Conservation (phyloP, 2,113 vertebrate species). For the Mustela lutreola region DNA sequence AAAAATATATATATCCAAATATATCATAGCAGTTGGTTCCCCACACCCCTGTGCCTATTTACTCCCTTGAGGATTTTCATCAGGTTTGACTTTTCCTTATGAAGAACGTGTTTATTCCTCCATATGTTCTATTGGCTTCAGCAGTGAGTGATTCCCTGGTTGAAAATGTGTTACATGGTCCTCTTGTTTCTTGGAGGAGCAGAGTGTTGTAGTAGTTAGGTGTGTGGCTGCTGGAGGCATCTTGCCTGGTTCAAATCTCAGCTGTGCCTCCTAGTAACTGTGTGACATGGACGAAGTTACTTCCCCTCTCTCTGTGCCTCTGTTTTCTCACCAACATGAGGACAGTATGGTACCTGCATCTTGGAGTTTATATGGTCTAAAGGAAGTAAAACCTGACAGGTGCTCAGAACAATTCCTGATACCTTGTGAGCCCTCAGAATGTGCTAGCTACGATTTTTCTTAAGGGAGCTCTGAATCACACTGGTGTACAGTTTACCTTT, state of each 20-base stretch:
- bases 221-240: not conserved
- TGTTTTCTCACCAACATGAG: not conserved
- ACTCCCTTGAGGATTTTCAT: constrained; percentile 56
- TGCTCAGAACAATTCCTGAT: not conserved
- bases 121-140: constrained; percentile 61
- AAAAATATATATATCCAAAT: constrained; percentile 43
- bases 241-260: not conserved
- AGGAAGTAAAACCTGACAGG: not conserved
- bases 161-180: not conserved
- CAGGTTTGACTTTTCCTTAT: constrained; percentile 57
- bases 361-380: not conserved
- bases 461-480: not conserved
- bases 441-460: not conserved
- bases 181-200: not conserved
- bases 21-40: constrained; percentile 65
- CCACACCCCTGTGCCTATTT: constrained; percentile 63
- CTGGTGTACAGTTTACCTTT: not conserved
- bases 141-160: constrained; percentile 18
- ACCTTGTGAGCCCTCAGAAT: not conserved
- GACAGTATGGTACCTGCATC: not conserved
- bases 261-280: not conserved
- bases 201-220: not conserved
- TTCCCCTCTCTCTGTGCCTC: not conserved
- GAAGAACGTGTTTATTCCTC: constrained; percentile 53
- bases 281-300: not conserved